Percentiles rank a stretch among this genome's conserved stretches.
These are phyloP conservation scores for Chelon auratus DNA, from an alignment of 2,797 vertebrate genomes.

Conservation along the genomic window DNA sequence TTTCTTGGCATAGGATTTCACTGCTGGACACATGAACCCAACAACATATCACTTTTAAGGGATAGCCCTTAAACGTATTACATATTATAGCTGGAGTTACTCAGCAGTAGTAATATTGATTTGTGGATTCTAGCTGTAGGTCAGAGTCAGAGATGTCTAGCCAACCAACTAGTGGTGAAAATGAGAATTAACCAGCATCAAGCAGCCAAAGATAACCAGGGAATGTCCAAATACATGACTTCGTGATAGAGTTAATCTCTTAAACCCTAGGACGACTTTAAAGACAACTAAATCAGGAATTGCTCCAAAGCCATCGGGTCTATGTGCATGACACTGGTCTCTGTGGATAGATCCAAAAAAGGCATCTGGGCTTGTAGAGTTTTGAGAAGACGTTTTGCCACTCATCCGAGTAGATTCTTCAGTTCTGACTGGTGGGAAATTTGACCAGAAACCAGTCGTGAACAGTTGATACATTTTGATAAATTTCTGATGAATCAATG, in stretches of 20 bases:
- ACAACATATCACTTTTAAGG: constrained; percentile 4
- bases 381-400: too few relatives aligned
- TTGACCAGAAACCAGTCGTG: too few relatives aligned
- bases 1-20: constrained; percentile 37
- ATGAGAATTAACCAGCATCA: neutral
- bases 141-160: neutral
- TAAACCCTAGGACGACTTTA: too few relatives aligned
- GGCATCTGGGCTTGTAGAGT: too few relatives aligned
- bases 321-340: too few relatives aligned
- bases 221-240: constrained; percentile 6
- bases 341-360: too few relatives aligned
- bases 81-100: neutral
- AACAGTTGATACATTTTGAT: too few relatives aligned
- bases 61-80: neutral
- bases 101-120: constrained; percentile 19
- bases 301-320: too few relatives aligned
- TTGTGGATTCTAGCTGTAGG: constrained; percentile 20
- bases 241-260: neutral
- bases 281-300: too few relatives aligned
- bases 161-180: neutral
- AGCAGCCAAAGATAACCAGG: neutral
- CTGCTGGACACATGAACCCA: constrained; percentile 26
- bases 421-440: too few relatives aligned
- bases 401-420: too few relatives aligned
- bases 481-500: too few relatives aligned